Conservation (phyloP, 2,888 invertebrate genomes). For the Ptychoptera albimana region DNA sequence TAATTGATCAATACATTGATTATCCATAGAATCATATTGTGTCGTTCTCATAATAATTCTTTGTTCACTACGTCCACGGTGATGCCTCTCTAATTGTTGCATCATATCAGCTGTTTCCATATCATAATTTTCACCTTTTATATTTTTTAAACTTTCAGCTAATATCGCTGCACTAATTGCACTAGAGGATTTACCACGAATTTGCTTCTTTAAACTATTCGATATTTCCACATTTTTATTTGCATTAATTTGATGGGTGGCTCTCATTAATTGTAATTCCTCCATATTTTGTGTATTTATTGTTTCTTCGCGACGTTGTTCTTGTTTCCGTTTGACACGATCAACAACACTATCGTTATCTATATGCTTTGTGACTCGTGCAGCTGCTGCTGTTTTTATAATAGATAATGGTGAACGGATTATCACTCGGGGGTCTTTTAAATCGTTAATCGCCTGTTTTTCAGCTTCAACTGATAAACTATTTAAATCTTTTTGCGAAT, state of each 20-base stretch:
- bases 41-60: conserved; percentile 20
- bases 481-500: conserved; percentile 49
- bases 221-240: conserved; percentile 32
- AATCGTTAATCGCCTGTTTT: conserved; percentile 49
- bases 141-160: conserved; percentile 37
- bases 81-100: not conserved
- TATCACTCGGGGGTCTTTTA: conserved; percentile 28
- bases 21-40: conserved; percentile 28
- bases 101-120: conserved; percentile 15
- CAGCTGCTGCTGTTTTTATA: conserved; percentile 36
- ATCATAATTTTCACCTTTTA: conserved; percentile 21
- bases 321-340: conserved; percentile 28
- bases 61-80: conserved; percentile 20
- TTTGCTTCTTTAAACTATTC: conserved; percentile 32
- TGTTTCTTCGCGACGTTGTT: conserved; percentile 44
- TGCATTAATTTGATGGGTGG: conserved; percentile 16
- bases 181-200: conserved; percentile 60
- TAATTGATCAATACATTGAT: conserved; percentile 27
- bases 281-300: conserved; percentile 33
- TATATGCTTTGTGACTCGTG: conserved; percentile 32
- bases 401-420: conserved; percentile 33
- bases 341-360: conserved; percentile 32
- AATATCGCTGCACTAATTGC: conserved; percentile 51
- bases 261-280: conserved; percentile 29
- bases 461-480: conserved; percentile 50